phyloP scores from a whole-genome alignment of 1,140 invertebrate genomes.

The Caerostris extrusa region DNA sequence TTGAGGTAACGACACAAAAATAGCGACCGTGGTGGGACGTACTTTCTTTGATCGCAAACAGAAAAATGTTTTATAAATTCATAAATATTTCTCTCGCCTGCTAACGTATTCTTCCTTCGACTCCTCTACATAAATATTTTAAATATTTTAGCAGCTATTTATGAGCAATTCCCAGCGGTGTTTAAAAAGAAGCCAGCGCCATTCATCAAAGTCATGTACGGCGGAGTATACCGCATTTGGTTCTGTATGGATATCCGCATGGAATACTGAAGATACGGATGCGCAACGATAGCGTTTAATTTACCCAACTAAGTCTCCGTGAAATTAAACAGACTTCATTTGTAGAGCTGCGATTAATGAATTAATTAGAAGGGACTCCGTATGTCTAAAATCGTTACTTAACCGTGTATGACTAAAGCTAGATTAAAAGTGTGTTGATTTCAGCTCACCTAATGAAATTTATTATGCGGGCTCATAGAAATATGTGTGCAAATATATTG shows the following conservation, averaged over 20 bases:
- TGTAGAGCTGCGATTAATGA: constrained; percentile 42
- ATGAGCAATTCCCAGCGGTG: too few species aligned
- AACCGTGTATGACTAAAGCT: not conserved
- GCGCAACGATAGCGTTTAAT: not conserved
- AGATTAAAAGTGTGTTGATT: constrained; percentile 1
- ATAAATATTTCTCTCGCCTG: too few species aligned
- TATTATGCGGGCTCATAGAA: not conserved
- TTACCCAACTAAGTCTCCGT: constrained; percentile 24
- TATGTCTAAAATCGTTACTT: constrained; percentile 49
- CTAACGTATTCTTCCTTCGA: too few species aligned
- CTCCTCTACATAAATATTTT: too few species aligned
- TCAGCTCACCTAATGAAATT: not conserved
- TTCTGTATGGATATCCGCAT: not conserved
- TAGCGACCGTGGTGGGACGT: too few species aligned
- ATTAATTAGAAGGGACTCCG: constrained; percentile 30
- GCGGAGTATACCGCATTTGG: not conserved
- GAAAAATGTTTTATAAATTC: too few species aligned
- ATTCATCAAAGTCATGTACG: not conserved
- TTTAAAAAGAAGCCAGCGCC: not conserved
- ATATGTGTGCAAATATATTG: too few species aligned
- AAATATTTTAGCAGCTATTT: too few species aligned
- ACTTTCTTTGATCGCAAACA: too few species aligned
- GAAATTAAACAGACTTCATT: constrained; percentile 37
- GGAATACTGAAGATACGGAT: not conserved
- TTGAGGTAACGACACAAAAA: too few species aligned